These are phyloP conservation scores for Myotis findleyi DNA, from an alignment of 2,797 vertebrate species.

Conservation along the genomic window DNA sequence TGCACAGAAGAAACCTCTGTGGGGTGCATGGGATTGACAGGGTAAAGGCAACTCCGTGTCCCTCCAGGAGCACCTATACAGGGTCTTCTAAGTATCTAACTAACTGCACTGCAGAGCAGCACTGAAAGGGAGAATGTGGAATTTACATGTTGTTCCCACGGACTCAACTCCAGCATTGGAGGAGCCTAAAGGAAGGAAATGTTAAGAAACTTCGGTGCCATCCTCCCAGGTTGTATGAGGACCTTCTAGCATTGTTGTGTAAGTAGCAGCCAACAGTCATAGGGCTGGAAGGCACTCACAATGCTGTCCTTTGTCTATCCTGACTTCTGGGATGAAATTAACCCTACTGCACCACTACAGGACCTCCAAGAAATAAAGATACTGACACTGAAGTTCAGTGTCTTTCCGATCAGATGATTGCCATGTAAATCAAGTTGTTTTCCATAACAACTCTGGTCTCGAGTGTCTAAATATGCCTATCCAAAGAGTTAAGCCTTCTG, in stretches of 20 bases:
- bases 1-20: not conserved
- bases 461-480: not conserved
- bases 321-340: not conserved
- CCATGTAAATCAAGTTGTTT: not conserved
- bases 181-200: not conserved
- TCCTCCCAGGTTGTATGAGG: not conserved
- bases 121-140: not conserved
- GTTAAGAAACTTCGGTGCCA: not conserved
- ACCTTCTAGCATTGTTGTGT: not conserved
- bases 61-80: not conserved
- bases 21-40: not conserved
- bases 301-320: slow-evolving; percentile 8
- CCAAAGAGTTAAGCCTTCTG: not conserved
- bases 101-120: not conserved
- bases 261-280: not conserved
- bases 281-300: not conserved
- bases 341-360: not conserved
- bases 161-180: not conserved
- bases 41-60: not conserved
- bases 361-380: not conserved
- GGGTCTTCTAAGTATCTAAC: not conserved
- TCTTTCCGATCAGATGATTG: not conserved
- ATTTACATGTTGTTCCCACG: not conserved
- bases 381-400: not conserved
- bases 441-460: not conserved